These are phyloP conservation scores for Diadumene lineata DNA, from an alignment of 92 coral and sea anemone genomes.

Conservation along the genomic window DNA sequence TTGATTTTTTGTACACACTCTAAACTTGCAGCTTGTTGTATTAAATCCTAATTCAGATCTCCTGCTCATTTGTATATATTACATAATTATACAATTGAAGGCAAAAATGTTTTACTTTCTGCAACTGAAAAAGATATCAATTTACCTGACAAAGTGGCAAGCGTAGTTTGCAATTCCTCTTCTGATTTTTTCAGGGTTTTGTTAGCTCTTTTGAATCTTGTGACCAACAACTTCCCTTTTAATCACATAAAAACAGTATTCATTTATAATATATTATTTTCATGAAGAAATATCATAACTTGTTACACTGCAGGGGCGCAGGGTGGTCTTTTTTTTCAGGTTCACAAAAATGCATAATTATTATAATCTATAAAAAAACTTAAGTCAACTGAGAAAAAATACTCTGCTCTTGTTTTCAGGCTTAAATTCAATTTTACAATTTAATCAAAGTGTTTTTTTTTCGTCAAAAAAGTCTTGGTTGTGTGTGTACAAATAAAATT, in stretches of 20 bases:
- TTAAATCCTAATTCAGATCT: too few species aligned
- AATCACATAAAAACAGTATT: background rate
- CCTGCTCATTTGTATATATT: background rate
- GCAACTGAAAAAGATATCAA: background rate
- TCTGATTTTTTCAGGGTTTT: background rate
- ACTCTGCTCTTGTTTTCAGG: too few species aligned
- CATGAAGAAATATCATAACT: background rate
- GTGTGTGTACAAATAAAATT: too few species aligned
- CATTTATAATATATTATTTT: too few species aligned
- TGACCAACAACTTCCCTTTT: constrained; percentile 18
- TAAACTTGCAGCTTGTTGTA: too few species aligned
- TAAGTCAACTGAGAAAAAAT: too few species aligned
- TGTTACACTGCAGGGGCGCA: background rate
- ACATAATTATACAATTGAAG: background rate
- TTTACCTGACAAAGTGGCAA: background rate
- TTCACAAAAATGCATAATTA: background rate
- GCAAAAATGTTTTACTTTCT: background rate
- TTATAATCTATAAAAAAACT: too few species aligned
- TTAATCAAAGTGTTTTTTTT: too few species aligned
- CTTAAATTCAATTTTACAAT: too few species aligned
- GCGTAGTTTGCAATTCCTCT: background rate
- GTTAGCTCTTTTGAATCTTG: constrained; percentile 8
- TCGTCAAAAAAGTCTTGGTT: too few species aligned
- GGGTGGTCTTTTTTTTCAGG: background rate
- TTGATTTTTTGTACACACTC: background rate